Base-by-base conservation (phyloP, 2,888 invertebrate genomes). In the Catotricha subobsoleta region DNA sequence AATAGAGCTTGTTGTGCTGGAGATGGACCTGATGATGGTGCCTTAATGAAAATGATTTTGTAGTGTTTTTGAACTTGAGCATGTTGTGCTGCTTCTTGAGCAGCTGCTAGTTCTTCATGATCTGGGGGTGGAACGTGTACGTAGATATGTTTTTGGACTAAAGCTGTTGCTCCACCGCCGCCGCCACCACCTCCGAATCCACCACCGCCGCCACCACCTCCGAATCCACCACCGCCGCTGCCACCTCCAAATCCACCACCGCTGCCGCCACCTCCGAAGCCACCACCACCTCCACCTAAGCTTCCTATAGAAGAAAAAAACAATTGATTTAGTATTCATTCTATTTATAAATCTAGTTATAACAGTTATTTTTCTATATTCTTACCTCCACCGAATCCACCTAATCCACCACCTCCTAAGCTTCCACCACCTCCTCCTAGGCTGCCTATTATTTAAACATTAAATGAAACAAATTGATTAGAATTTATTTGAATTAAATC, bases 101-200 rank as follows among this genome's bases (percentile, higher is more conserved):
- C 69, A 51, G 74, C 69, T 54, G 73, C 21, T 7, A 38, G 68
- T 54, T 77, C 76, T 52, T 77, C 75, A n/a, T 77, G 82, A 62
- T 86, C 84, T 68, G 77, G 83, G 55, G 86, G 86, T 39, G 87
- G 86, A 12, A 87, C 84, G 59, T 86, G 87, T 5, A 87, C 86
- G 69, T 86, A 87, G 61, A 82, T 83, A 69, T 82, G 84, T 56
- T 83, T 84, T 58, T 82, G 82, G 48, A 84, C 76, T 33, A 81
- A 67, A 36, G 59, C 62, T 46, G 60, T 55, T 36, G 61, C 61
- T 40, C 61, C 60, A n/a, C 61, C 58, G 10, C 53, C 53, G n/a
- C 49, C 48, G 29, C 23, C 39, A 6, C 36, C 37, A 7, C 39
- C 41, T n/a, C 38, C 37, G 19, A 46, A 37, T 20, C 46, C 46